Percentiles rank a stretch among this genome's conserved stretches.
Evolutionary conservation across 2,113 vertebrate genomes (phyloP).

Genomic region (Vulpes lagopus): DNA sequence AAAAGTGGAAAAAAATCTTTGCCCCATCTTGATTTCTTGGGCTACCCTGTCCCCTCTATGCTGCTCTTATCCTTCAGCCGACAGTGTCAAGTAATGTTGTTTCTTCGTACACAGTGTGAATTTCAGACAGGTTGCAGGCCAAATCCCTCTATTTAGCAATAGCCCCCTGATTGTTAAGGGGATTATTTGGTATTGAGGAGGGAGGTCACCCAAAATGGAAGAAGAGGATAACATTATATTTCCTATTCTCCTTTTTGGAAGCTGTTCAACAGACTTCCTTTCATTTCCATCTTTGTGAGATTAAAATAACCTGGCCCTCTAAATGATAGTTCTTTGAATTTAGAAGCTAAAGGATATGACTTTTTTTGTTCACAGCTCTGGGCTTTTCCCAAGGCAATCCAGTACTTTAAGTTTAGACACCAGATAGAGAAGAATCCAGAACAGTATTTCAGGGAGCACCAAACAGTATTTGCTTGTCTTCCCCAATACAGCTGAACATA

Average conservation of each 20-base stretch:
- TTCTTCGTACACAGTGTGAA: neutral
- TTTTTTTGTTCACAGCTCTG: neutral
- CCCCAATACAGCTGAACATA: neutral
- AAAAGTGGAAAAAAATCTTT: neutral
- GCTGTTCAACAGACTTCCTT: neutral
- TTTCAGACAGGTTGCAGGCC: neutral
- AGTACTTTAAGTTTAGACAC: neutral
- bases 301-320: neutral
- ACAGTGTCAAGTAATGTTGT: neutral
- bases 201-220: neutral
- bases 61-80: neutral
- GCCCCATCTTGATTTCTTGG: neutral
- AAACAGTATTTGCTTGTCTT: neutral
- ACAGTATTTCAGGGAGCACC: neutral
- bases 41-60: neutral
- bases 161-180: neutral
- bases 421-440: neutral
- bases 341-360: neutral
- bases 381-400: neutral
- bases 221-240: neutral
- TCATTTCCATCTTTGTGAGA: constrained; percentile 5
- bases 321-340: neutral
- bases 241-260: neutral
- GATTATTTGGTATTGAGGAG: neutral
- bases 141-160: neutral